Conservation (phyloP, 2,888 invertebrate species). For the Drosophila buzzatii region DNA sequence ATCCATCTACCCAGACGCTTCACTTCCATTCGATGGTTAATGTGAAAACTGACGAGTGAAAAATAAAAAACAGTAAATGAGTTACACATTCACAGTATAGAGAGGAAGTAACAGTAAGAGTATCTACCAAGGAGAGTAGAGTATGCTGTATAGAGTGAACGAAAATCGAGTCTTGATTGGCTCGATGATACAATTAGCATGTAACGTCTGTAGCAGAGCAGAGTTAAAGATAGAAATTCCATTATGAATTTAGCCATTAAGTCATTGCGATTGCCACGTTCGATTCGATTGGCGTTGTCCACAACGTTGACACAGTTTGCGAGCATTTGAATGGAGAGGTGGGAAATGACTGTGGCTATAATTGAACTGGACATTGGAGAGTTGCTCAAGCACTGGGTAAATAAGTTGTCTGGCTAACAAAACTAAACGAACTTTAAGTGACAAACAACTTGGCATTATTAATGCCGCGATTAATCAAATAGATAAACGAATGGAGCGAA, state of each 20-base stretch:
- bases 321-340: not conserved
- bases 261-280: not conserved
- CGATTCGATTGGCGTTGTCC: not conserved
- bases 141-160: not conserved
- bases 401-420: conserved; percentile 2
- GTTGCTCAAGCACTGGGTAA: not conserved
- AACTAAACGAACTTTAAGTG: conserved; percentile 3
- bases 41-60: no score
- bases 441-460: conserved; percentile 1
- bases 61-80: no score
- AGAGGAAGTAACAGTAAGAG: no score
- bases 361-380: not conserved
- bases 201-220: not conserved
- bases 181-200: not conserved
- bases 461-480: conserved; percentile 9
- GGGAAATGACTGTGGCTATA: not conserved
- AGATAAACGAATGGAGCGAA: not conserved
- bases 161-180: not conserved
- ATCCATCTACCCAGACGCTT: no score
- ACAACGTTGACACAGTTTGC: not conserved
- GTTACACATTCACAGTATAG: no score
- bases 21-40: no score
- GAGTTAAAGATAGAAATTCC: not conserved
- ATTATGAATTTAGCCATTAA: not conserved
- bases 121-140: not conserved